These are phyloP conservation scores for Drosophila takahashii DNA, from an alignment of 1,140 invertebrate species.

Conservation along the genomic window DNA sequence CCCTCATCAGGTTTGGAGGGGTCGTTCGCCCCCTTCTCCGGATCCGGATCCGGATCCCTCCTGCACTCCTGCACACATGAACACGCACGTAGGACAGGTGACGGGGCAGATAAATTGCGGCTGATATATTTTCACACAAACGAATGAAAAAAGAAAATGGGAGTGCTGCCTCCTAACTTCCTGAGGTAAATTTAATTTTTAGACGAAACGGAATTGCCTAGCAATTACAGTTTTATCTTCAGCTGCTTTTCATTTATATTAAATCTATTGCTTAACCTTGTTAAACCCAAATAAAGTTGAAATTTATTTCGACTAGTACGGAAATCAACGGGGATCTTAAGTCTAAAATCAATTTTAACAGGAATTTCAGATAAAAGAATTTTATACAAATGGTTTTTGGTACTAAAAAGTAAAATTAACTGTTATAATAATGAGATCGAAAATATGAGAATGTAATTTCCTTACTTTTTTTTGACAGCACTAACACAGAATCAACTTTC, in stretches of 20 bases:
- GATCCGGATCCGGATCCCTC: conserved; percentile 10
- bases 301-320: neutral
- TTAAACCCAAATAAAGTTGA: neutral
- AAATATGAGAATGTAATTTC: no score
- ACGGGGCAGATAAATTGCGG: conserved; percentile 27
- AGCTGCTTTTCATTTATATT: neutral
- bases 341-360: no score
- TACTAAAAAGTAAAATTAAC: no score
- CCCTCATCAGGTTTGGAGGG: conserved; percentile 63
- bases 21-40: neutral
- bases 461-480: neutral
- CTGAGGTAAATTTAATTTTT: conserved; percentile 2
- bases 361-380: no score
- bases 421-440: no score
- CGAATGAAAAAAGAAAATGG: neutral
- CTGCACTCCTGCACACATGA: conserved; percentile 34
- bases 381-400: no score
- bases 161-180: neutral
- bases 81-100: conserved; percentile 37
- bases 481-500: neutral
- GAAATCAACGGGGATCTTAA: no score
- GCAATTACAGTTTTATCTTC: conserved; percentile 4
- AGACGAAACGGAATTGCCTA: neutral
- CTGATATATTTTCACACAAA: conserved; percentile 20
- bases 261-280: neutral